phyloP scores from a whole-genome alignment of 1,140 invertebrate genomes.

The Aplysia californica region DNA sequence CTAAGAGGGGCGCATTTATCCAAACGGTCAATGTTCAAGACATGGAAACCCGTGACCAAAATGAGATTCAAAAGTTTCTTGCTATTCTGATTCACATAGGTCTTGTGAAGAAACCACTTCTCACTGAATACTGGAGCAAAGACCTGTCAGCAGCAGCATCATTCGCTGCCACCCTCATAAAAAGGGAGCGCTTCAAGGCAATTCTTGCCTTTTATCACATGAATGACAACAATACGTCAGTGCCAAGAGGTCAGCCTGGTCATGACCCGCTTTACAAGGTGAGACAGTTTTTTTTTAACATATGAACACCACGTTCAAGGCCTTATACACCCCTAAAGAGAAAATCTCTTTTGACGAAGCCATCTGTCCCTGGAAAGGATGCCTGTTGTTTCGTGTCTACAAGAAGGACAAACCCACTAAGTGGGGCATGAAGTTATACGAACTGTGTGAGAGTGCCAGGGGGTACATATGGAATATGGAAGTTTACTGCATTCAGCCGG shows the following conservation, averaged over 20 bases:
- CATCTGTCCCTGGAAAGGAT: slow-evolving; percentile 31
- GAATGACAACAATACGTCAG: background rate
- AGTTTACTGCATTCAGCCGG: slow-evolving; percentile 2
- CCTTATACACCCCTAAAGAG: slow-evolving; percentile 4
- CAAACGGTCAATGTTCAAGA: background rate
- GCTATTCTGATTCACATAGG: slow-evolving; percentile 8
- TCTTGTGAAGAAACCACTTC: background rate
- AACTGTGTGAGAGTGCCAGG: slow-evolving; percentile 17
- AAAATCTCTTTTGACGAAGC: slow-evolving; percentile 35
- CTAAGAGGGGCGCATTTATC: background rate
- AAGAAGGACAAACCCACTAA: slow-evolving; percentile 37
- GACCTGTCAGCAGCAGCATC: background rate
- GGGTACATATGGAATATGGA: slow-evolving; percentile 18
- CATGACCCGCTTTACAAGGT: slow-evolving; percentile 18
- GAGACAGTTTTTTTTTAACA: slow-evolving; percentile 3
- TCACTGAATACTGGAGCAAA: slow-evolving; percentile 7
- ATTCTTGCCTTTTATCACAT: slow-evolving; percentile 9
- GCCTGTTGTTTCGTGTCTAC: slow-evolving; percentile 31
- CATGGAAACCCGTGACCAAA: background rate
- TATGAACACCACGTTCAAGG: slow-evolving; percentile 6
- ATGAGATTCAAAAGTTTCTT: background rate
- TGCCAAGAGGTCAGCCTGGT: background rate
- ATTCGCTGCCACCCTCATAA: background rate
- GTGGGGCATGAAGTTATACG: slow-evolving; percentile 36
- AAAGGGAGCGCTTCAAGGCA: background rate